Evolutionary conservation across 2,797 vertebrate species (phyloP).

Genomic region (Momotus momota): DNA sequence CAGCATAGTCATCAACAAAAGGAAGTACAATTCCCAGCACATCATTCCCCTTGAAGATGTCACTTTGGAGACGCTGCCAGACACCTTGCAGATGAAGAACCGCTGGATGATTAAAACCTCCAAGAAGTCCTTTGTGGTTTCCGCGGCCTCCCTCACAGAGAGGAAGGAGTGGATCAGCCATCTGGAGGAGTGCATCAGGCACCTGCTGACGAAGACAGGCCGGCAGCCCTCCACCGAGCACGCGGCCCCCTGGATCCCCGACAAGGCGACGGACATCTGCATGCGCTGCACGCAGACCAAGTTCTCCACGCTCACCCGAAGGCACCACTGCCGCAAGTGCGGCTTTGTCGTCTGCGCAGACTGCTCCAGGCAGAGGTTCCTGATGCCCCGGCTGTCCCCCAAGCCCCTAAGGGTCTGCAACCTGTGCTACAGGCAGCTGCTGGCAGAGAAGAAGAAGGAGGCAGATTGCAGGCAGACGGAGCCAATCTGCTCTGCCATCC

Average conservation of each 20-base stretch:
- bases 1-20: constrained; percentile 85
- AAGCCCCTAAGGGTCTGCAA: constrained; percentile 86
- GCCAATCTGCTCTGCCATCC: not conserved
- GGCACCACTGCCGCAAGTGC: constrained; percentile 93
- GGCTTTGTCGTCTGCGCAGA: constrained; percentile 90
- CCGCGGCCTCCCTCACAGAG: constrained; percentile 82
- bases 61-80: constrained; percentile 84
- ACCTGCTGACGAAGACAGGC: constrained; percentile 72
- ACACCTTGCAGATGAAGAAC: constrained; percentile 81
- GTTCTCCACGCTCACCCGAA: constrained; percentile 82
- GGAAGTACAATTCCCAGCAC: constrained; percentile 86
- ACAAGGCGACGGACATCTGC: constrained; percentile 87
- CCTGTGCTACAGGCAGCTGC: constrained; percentile 79
- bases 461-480: not conserved
- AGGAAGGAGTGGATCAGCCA: constrained; percentile 90
- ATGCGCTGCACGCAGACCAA: constrained; percentile 89
- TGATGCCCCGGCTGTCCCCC: constrained; percentile 83
- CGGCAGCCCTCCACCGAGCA: constrained; percentile 68
- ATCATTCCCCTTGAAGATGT: constrained; percentile 89
- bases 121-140: constrained; percentile 91
- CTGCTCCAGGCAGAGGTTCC: constrained; percentile 85
- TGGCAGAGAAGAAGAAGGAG: constrained; percentile 50
- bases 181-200: constrained; percentile 82
- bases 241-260: constrained; percentile 89
- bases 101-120: constrained; percentile 93